Base-by-base conservation (phyloP, 2,797 vertebrate species). In the Harpagifer antarcticus region DNA sequence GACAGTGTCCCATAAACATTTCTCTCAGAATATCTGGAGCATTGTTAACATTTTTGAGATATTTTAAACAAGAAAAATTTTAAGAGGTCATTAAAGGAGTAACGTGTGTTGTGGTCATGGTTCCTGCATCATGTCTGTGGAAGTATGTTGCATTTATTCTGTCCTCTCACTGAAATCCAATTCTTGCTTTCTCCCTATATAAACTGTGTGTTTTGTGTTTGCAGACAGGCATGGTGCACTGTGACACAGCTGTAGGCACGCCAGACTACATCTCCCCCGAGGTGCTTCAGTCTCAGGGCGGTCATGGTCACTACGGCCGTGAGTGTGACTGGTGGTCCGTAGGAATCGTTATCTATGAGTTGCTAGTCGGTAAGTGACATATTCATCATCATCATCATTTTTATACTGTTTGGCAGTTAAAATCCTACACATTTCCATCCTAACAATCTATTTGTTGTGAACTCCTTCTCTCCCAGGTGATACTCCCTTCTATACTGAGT, bases 241-340 rank as follows among this genome's bases (percentile, higher is more conserved):
- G 97, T 62, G 98, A 98, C 76, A 99, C 98, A 0, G 98, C 98
- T 1, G 98, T 99, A 19, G 98, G 98, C 20, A 99, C 98, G 3
- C 98, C 98, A 0, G 98, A 99, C 91, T 99, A 99, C 91, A 99
- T 99, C 90, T 99, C 98, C 0, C 98, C 98, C 0, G 98, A 99
- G 81, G 98, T 99, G 75, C 88, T 99, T 69, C 97, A 97, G 76
- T 99, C 98, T 0, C 97, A 99, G 85, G 98, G 97, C 1, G 96
- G 97, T 0, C 95, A 97, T 5, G 97, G 97, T 48, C 96, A 94
- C 76, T 99, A 99, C 4, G 98, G 98, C 23, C 94, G 96, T 37
- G 98, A 99, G 79, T 99, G 98, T 68, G 98, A 99, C 94, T 99
- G 98, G 98, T 99, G 98, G 98, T 97, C 98, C 42, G 98, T 99